These are phyloP conservation scores for Parazoanthus swiftii DNA, from an alignment of 92 coral and sea anemone species.

Conservation along the genomic window DNA sequence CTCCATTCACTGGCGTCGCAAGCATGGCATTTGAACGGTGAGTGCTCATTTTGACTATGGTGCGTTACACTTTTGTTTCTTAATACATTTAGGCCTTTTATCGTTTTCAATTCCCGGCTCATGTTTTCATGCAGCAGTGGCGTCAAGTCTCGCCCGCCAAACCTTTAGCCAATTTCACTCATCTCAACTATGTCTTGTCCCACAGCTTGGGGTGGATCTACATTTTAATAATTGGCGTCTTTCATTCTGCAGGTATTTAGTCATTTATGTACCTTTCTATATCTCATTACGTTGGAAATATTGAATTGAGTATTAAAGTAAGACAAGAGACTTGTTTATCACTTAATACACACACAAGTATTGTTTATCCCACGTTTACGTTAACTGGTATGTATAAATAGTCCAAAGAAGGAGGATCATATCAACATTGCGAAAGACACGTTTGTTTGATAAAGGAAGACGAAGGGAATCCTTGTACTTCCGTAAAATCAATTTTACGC, in stretches of 20 bases:
- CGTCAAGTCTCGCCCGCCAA: not conserved
- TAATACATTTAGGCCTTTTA: not conserved
- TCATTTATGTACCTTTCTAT: slow-evolving; percentile 8
- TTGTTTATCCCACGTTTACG: not conserved
- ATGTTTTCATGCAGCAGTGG: slow-evolving; percentile 19
- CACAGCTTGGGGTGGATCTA: slow-evolving; percentile 36
- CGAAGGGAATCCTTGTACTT: not conserved
- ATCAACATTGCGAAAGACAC: not conserved
- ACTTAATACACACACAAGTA: not conserved
- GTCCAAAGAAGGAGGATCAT: not conserved
- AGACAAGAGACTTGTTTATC: not conserved
- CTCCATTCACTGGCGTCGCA: not conserved
- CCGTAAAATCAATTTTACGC: not conserved
- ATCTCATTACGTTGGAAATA: not conserved
- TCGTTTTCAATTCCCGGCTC: not conserved
- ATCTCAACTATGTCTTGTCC: slow-evolving; percentile 12
- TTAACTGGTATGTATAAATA: too few relatives aligned
- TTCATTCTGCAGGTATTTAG: slow-evolving; percentile 43
- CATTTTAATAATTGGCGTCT: slow-evolving; percentile 2
- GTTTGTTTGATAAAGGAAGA: not conserved
- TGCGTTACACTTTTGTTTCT: not conserved
- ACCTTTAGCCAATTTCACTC: slow-evolving; percentile 22
- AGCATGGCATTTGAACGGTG: slow-evolving; percentile 33
- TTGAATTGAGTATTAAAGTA: not conserved
- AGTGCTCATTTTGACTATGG: not conserved